Conservation (phyloP, 1,140 invertebrate species). For the Psix sp. region DNA sequence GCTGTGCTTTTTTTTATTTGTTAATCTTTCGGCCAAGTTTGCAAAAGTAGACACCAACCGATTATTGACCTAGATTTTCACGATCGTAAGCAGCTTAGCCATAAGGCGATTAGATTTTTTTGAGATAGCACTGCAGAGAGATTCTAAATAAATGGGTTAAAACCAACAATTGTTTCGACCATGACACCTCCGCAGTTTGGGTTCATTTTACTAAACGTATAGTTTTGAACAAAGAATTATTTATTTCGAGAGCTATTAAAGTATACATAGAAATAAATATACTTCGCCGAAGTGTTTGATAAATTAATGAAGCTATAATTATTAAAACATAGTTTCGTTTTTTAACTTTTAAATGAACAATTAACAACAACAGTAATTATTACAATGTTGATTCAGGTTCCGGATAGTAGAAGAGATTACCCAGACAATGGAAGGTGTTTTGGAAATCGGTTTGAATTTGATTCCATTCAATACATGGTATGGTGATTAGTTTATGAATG, state of each 20-base stretch:
- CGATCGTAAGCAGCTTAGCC: conserved; percentile 25
- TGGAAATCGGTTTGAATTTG: not conserved
- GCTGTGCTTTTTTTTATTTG: too few relatives aligned
- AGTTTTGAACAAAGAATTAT: not conserved
- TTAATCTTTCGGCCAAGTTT: not conserved
- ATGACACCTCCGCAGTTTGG: conserved; percentile 23
- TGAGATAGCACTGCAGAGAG: conserved; percentile 23
- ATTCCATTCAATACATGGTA: not conserved
- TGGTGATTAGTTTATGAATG: not conserved
- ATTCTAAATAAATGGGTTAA: conserved; percentile 38
- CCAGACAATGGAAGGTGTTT: not conserved
- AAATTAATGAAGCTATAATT: too few relatives aligned
- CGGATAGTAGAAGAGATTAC: not conserved
- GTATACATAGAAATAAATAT: not conserved
- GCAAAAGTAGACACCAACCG: not conserved
- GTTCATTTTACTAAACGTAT: conserved; percentile 2
- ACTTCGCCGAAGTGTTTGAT: too few relatives aligned
- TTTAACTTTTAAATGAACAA: too few relatives aligned
- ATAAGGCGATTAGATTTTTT: conserved; percentile 45
- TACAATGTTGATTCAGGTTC: conserved; percentile 3
- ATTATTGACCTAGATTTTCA: conserved; percentile 28
- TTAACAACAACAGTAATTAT: too few relatives aligned
- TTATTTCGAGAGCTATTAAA: not conserved
- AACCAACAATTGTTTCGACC: conserved; percentile 36
- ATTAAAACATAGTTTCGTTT: too few relatives aligned